Evolutionary conservation across 2,888 invertebrate species (phyloP), one percentile per base, ranked within the genome.

Genomic region (Liopterus haemorrhoidalis): DNA sequence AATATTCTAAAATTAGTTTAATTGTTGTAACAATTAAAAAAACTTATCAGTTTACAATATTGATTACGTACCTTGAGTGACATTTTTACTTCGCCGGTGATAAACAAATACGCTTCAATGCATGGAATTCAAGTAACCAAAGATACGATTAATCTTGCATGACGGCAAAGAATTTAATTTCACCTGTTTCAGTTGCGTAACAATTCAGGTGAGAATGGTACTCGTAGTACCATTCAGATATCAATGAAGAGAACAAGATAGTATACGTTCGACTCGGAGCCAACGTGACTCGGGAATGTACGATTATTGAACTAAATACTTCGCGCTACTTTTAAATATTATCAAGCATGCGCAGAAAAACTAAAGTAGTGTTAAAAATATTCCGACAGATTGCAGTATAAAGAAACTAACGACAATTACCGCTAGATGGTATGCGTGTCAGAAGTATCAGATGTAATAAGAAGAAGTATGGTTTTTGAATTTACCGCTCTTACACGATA

Each of bases 131-230:
- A 25, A 25, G 12, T 11, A 11, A 12, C n/a, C n/a, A 25, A 25
- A 25, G 12, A 12, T n/a, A 11, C 25, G 12, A 2, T 4, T 25
- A 35, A 39, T 40, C 14, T 33, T 40, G 46, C 33, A 46, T 46
- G 42, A 42, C 33, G 12, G 12, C 25, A 14, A 38, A 39, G 36
- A 47, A 33, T 41, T 32, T 35, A 44, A 46, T 43, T 37, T 39
- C 45, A 48, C 49, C 50, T 54, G 52, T 51, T 55, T 51, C 54
- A 48, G 52, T 57, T 57, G 55, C 57, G 52, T 48, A 57, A 56
- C 46, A 36, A 39, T 49, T 51, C 49, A 56, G 53, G 52, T 54
- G 51, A 51, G 54, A 54, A 44, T 47, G 45, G 32, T 41, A 44
- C 45, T 39, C 5, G 11, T 30, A 27, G 42, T 44, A 41, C 41